Conservation (phyloP, 2,888 invertebrate genomes). For the Morinoia aosen region DNA sequence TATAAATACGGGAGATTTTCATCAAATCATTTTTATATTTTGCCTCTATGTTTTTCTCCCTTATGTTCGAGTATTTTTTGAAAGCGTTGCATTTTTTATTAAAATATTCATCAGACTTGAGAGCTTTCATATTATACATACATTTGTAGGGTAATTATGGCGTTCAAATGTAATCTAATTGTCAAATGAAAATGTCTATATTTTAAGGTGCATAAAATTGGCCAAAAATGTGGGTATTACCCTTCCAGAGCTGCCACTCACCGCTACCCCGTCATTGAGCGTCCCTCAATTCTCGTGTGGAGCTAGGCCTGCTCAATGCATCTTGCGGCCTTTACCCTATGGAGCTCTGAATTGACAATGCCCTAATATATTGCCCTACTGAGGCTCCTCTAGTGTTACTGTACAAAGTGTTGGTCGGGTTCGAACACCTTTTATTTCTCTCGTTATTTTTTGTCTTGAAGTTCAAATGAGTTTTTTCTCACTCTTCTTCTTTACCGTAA, state of each 20-base stretch:
- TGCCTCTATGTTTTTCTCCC: not conserved
- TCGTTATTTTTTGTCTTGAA: not conserved
- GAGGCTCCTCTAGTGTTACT: slow-evolving; percentile 14
- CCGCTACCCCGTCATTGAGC: not conserved
- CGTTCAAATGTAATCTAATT: not conserved
- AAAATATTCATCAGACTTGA: not conserved
- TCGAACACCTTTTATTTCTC: not conserved
- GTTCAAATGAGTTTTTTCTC: slow-evolving; percentile 43
- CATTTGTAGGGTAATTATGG: not conserved
- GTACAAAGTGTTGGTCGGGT: not conserved
- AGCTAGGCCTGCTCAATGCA: not conserved
- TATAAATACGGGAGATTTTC: not conserved
- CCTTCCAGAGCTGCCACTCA: not conserved
- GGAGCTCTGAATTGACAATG: not conserved
- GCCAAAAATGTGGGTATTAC: not conserved
- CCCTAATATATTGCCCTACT: not conserved
- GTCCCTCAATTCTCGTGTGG: not conserved
- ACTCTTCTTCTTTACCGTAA: not conserved
- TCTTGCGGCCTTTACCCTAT: not conserved
- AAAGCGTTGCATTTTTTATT: not conserved
- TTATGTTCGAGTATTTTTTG: not conserved
- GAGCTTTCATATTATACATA: not conserved
- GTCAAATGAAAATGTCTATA: too few species aligned
- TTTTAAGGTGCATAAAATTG: too few species aligned
- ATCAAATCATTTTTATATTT: not conserved